phyloP scores from a whole-genome alignment of 2,113 vertebrate species.

The Chloropsis hardwickii region DNA sequence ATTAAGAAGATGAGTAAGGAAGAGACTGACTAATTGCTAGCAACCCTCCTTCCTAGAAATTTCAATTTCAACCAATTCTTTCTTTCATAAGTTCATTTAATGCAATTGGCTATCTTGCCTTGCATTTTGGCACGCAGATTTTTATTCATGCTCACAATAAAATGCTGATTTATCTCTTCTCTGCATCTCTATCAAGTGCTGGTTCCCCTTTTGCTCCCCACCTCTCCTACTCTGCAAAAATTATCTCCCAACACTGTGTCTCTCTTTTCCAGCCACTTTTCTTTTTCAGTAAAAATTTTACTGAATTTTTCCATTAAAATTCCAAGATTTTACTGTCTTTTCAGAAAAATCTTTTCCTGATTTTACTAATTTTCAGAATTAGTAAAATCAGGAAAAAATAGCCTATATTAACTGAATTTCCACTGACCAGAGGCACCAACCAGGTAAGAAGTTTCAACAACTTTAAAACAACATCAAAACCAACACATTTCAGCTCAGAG shows the following conservation, averaged over 20 bases:
- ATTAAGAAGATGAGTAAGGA: conserved; percentile 1
- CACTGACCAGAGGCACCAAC: neutral
- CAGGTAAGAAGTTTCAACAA: neutral
- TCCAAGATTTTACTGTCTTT: too few relatives aligned
- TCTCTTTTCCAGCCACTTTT: neutral
- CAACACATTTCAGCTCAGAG: neutral
- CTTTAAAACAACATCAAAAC: neutral
- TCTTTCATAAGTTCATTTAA: neutral
- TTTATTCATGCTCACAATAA: neutral
- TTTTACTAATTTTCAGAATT: neutral
- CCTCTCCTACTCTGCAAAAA: neutral
- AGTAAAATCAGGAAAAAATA: neutral
- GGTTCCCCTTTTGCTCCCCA: neutral
- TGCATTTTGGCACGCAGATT: neutral
- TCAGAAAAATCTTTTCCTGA: too few relatives aligned
- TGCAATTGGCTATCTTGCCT: neutral
- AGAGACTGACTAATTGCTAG: neutral
- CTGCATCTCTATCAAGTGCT: neutral
- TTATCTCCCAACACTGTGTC: rapidly evolving
- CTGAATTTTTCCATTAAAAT: too few relatives aligned
- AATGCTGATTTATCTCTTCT: neutral
- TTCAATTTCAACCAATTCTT: neutral
- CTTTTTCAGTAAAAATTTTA: too few relatives aligned
- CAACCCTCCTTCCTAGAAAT: neutral
- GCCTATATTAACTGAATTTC: neutral